A percentile compares a stretch with the other conserved stretches of the same genome.
These are phyloP conservation scores for Dorcus hopei DNA, from an alignment of 2,888 invertebrate species.

Conservation along the genomic window DNA sequence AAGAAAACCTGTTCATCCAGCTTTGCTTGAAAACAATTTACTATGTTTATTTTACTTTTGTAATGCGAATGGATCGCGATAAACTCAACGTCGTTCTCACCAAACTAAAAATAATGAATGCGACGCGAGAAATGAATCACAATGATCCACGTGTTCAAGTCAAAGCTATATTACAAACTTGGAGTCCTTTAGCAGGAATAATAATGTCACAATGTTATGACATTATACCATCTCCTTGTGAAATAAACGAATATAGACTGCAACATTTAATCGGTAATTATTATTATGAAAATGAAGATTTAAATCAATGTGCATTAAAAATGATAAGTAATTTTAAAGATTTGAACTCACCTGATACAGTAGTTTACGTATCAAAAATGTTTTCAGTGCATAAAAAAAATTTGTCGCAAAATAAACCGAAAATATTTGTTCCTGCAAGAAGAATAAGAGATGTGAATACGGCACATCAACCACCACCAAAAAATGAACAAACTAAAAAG, in stretches of 20 bases:
- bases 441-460: too few species aligned
- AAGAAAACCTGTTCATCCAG: constrained; percentile 90
- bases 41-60: constrained; percentile 82
- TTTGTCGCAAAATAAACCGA: constrained; percentile 77
- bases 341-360: constrained; percentile 59
- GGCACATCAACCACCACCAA: constrained; percentile 43
- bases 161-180: constrained; percentile 79
- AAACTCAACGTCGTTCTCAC: constrained; percentile 69
- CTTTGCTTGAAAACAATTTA: constrained; percentile 88
- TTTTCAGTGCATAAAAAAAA: constrained; percentile 72
- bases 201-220: constrained; percentile 80
- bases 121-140: constrained; percentile 70
- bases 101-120: constrained; percentile 71
- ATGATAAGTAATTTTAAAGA: constrained; percentile 32
- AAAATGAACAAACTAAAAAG: constrained; percentile 65
- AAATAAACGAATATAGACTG: constrained; percentile 72
- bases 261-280: constrained; percentile 77
- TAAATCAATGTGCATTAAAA: constrained; percentile 69
- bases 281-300: constrained; percentile 57
- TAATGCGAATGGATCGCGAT: constrained; percentile 70
- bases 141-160: constrained; percentile 76
- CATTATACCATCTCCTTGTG: constrained; percentile 78
- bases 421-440: constrained; percentile 72
- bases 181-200: constrained; percentile 82
- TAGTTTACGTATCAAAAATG: constrained; percentile 86